Base-by-base conservation (phyloP, 1,140 invertebrate genomes). In the Drosophila watanabei region DNA sequence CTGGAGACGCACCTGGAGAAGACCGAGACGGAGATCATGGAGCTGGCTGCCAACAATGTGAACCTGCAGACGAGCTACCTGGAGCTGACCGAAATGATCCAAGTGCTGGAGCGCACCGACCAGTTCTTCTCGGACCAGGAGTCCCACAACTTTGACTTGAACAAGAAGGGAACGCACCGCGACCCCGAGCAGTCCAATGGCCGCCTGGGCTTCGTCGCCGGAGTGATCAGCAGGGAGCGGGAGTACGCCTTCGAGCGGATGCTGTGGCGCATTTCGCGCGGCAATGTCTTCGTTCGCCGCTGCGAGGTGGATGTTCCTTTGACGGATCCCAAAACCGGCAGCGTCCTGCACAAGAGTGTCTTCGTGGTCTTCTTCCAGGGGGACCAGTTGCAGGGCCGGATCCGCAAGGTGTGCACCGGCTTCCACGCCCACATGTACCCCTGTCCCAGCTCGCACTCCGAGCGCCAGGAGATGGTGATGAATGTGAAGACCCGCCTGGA, bases 281-380 rank as follows among this genome's bases (percentile, higher is more conserved):
- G 97, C 45, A 97, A 97, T 92, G 96, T 97, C 7, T 99, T 99
- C 92, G 93, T 99, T 20, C 95, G 97, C 33, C 96, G 97, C 84
- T 96, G 97, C 14, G 97, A 98, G 78, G 95, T 98, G 41, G 97
- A 97, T 28, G 95, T 95, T 39, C 96, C 97, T 0, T 92, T 99
- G 3, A 98, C 98, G 93, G 98, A 99, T 94, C 92, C 89, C 5
- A 61, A 61, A 73, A 94, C 98, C 96, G 98, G 98, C 9, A 97
- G 98, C 87, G 95, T 97, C 92, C 97, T 99, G 9, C 96, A 96
- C 94, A 99, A 99, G 94, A 98, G 97, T 11, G 98, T 99, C 1
- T 99, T 99, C 94, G 98, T 99, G 51, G 90, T 90, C 51, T 99
- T 99, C 95, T 99, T 99, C 95, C 99, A 99, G 98, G 99, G 99